Conservation (phyloP, 2,113 vertebrate species). For the Strix uralensis region DNA sequence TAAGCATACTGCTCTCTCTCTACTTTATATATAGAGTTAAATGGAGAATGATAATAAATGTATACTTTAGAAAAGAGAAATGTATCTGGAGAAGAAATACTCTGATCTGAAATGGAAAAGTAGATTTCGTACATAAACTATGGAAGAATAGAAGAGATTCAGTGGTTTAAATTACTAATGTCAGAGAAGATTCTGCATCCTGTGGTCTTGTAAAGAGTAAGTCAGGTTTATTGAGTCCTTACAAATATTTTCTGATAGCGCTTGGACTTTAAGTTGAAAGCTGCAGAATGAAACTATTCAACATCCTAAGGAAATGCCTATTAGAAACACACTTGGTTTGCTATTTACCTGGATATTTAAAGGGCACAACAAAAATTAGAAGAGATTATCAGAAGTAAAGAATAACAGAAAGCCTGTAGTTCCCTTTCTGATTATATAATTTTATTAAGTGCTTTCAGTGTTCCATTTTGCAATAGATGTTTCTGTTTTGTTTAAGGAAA, state of each 20-base stretch:
- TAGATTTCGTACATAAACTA: neutral
- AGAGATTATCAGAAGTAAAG: neutral
- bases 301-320: neutral
- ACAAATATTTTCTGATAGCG: neutral
- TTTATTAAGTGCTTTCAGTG: neutral
- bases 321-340: neutral
- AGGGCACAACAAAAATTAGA: neutral
- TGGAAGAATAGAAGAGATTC: neutral
- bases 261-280: slow-evolving; percentile 6
- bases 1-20: neutral
- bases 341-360: neutral
- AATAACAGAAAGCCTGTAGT: neutral
- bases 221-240: neutral
- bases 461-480: neutral
- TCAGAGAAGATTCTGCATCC: neutral
- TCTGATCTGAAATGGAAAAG: neutral
- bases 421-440: neutral
- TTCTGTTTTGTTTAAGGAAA: slow-evolving; percentile 12
- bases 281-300: neutral
- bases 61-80: neutral
- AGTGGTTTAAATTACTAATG: neutral
- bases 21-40: neutral
- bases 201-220: neutral
- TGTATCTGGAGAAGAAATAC: neutral
- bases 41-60: neutral